phyloP scores from a whole-genome alignment of 2,888 invertebrate species.

The Aelia acuminata region DNA sequence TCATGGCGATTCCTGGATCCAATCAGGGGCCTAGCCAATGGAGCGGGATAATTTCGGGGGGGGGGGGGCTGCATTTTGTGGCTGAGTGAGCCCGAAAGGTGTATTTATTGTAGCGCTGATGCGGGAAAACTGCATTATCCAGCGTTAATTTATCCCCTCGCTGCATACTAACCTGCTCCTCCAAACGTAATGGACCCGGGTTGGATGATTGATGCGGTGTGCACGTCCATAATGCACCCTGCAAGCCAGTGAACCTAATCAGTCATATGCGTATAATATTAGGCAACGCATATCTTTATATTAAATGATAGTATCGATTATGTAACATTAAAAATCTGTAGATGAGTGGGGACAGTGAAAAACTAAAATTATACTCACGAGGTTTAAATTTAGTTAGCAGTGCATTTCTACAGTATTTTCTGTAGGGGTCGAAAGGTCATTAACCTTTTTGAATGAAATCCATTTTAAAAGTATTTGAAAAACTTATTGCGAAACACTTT shows the following conservation, averaged over 20 bases:
- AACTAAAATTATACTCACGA: too few species aligned
- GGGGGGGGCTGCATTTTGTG: not conserved
- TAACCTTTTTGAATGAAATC: too few species aligned
- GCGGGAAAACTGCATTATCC: slow-evolving; percentile 21
- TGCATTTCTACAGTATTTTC: too few species aligned
- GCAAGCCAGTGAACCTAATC: not conserved
- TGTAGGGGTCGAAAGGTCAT: too few species aligned
- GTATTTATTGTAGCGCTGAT: slow-evolving; percentile 41
- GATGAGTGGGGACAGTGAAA: too few species aligned
- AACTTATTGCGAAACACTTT: too few species aligned
- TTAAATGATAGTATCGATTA: too few species aligned
- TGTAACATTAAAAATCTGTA: too few species aligned
- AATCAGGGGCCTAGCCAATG: not conserved
- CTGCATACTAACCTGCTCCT: not conserved
- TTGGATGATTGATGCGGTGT: not conserved
- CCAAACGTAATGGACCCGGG: not conserved
- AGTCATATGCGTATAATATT: not conserved
- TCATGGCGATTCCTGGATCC: slow-evolving; percentile 12
- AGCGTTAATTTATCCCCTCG: not conserved
- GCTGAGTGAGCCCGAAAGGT: slow-evolving; percentile 20
- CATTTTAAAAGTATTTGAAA: too few species aligned
- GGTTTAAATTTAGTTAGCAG: too few species aligned
- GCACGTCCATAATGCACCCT: not conserved
- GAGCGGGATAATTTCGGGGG: not conserved
- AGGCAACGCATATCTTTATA: too few species aligned